Evolutionary conservation across 2,113 vertebrate species (phyloP).

Genomic region (Poeciliopsis prolifica): DNA sequence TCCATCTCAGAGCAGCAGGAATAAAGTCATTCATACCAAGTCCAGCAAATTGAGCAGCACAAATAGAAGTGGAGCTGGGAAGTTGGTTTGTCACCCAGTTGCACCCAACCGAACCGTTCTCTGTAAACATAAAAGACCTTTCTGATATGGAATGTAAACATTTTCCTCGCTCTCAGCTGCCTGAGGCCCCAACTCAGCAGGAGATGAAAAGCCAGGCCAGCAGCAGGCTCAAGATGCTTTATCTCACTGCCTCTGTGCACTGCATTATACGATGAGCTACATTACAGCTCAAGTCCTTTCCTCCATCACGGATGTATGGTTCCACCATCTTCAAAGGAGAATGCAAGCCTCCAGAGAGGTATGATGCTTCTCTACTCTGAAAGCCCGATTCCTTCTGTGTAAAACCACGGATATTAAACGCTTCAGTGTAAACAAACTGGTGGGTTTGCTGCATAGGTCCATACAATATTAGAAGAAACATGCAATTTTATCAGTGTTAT

Average conservation of each 20-base stretch:
- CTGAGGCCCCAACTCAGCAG: slow-evolving; percentile 14
- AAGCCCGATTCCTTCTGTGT: neutral
- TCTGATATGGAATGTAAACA: slow-evolving; percentile 14
- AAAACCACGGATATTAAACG: slow-evolving; percentile 9
- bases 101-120: slow-evolving; percentile 1
- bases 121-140: slow-evolving; percentile 22
- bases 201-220: slow-evolving; percentile 6
- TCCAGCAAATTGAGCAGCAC: slow-evolving; percentile 3
- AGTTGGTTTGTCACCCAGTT: slow-evolving; percentile 5
- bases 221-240: neutral
- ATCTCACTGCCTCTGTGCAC: neutral
- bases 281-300: slow-evolving; percentile 7
- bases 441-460: neutral
- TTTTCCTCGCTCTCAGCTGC: neutral
- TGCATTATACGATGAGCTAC: neutral
- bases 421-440: neutral
- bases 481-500: neutral
- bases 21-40: neutral
- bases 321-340: slow-evolving; percentile 13
- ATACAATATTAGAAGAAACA: neutral
- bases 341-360: slow-evolving; percentile 15
- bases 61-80: slow-evolving; percentile 1
- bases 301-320: neutral
- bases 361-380: slow-evolving; percentile 5
- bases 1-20: neutral